Evolutionary conservation across 2,888 invertebrate genomes (phyloP).

Genomic region (Athalia cordata): DNA sequence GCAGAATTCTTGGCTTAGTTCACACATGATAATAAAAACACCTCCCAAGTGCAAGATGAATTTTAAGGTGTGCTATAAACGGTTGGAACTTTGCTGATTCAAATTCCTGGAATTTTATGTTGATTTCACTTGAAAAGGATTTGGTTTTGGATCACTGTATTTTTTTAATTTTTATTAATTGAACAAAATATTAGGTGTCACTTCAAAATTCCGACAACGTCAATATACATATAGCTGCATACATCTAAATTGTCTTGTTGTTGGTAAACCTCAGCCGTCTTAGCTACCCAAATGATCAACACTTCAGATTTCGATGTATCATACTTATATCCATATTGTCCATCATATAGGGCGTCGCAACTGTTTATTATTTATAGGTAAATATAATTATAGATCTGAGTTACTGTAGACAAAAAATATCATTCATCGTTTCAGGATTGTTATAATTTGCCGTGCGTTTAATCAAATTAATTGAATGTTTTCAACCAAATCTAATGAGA

Average conservation of each 20-base stretch:
- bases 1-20: constrained; percentile 35
- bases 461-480: constrained; percentile 37
- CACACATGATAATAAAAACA: constrained; percentile 54
- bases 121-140: background rate
- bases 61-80: constrained; percentile 48
- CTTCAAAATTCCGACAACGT: background rate
- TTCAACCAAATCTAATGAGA: constrained; percentile 21
- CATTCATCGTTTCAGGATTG: constrained; percentile 34
- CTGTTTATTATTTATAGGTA: constrained; percentile 18
- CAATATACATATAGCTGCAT: no score
- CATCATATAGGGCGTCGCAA: background rate
- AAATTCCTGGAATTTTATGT: constrained; percentile 48
- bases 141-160: background rate
- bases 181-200: background rate
- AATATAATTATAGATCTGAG: constrained; percentile 15
- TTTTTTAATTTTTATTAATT: background rate
- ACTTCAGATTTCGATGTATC: constrained; percentile 2
- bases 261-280: no score
- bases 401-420: constrained; percentile 13
- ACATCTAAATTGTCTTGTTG: no score
- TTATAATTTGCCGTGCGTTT: constrained; percentile 32
- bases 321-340: constrained; percentile 5
- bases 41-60: constrained; percentile 52
- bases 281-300: background rate
- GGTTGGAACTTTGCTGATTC: constrained; percentile 57